Evolutionary conservation across 2,888 invertebrate genomes (phyloP).

Genomic region (Encarsia formosa): DNA sequence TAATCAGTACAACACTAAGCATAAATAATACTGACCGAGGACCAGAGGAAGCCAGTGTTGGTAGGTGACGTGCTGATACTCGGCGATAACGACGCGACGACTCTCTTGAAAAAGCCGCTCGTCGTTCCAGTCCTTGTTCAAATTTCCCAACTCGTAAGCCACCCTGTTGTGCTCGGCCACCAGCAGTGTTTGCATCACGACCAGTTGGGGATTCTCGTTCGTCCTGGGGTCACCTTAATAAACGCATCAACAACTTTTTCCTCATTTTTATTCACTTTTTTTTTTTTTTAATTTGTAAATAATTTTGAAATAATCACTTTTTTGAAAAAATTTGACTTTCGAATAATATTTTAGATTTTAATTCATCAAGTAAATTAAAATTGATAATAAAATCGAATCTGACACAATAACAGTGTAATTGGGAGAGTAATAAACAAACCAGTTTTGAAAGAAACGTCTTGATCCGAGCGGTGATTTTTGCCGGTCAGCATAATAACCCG

Average conservation of each 20-base stretch:
- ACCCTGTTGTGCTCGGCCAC: constrained; percentile 59
- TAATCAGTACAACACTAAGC: no score
- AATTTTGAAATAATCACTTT: no score
- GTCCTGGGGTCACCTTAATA: constrained; percentile 56
- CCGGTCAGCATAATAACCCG: constrained; percentile 53
- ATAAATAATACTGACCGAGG: constrained; percentile 50
- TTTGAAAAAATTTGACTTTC: no score
- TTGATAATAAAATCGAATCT: no score
- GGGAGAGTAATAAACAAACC: no score
- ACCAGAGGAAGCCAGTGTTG: constrained; percentile 58
- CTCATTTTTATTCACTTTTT: no score
- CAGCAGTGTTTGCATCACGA: constrained; percentile 48
- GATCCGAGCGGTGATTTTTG: constrained; percentile 26
- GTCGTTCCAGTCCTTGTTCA: constrained; percentile 60
- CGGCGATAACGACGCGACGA: constrained; percentile 56
- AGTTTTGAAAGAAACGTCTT: constrained; percentile 34
- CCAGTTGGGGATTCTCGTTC: constrained; percentile 57
- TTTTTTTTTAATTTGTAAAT: no score
- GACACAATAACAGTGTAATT: no score
- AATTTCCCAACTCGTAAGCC: constrained; percentile 51
- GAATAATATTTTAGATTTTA: no score
- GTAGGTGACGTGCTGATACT: constrained; percentile 60
- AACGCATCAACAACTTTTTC: no score
- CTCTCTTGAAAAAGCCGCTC: constrained; percentile 59
- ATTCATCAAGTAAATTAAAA: no score